Conservation (phyloP, 2,113 vertebrate genomes). For the Poeciliopsis turrubarensis region DNA sequence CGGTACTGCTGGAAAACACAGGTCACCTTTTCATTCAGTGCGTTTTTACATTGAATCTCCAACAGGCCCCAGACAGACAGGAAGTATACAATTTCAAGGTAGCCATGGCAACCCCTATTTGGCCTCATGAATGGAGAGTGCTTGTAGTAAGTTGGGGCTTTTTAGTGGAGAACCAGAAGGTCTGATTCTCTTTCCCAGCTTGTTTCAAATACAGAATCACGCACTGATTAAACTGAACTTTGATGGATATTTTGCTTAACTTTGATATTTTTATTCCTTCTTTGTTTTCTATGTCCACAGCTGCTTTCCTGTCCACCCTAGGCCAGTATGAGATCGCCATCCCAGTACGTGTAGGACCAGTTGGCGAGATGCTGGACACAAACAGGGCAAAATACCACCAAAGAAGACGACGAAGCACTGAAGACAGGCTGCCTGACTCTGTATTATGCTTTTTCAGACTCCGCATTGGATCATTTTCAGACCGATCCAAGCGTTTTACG, state of each 20-base stretch:
- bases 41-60: conserved; percentile 75
- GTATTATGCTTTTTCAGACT: conserved; percentile 37
- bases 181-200: conserved; percentile 31
- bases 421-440: conserved; percentile 67
- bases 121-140: conserved; percentile 50
- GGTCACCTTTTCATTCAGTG: conserved; percentile 1
- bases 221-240: conserved; percentile 23
- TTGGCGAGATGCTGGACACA: conserved; percentile 84
- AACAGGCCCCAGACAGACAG: conserved; percentile 62
- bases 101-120: conserved; percentile 70
- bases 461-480: background rate
- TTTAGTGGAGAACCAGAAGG: conserved; percentile 41
- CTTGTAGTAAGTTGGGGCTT: conserved; percentile 29
- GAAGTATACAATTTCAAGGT: conserved; percentile 81
- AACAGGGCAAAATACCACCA: conserved; percentile 68
- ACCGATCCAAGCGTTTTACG: fast-evolving
- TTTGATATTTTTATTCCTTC: conserved; percentile 4
- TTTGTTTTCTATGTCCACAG: conserved; percentile 72
- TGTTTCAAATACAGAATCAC: conserved; percentile 6
- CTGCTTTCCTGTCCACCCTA: conserved; percentile 93
- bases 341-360: conserved; percentile 90
- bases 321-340: conserved; percentile 95
- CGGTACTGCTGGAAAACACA: too few relatives aligned
- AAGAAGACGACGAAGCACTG: conserved; percentile 76
- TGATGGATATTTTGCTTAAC: conserved; percentile 24